Evolutionary conservation across 1,140 invertebrate species (phyloP).

Genomic region (Platyscapa corneri): DNA sequence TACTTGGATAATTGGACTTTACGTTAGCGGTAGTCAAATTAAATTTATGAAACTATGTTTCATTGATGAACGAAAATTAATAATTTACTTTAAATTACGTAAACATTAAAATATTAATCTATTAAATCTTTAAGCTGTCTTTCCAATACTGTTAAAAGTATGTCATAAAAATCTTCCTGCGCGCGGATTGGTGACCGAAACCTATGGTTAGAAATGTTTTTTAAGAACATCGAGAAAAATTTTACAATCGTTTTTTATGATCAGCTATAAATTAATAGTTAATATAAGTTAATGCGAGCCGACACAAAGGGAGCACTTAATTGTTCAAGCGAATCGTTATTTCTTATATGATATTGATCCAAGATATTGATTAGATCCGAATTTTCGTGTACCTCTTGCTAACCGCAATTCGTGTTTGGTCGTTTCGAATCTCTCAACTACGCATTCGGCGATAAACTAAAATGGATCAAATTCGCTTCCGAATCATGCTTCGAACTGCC

Average conservation of each 20-base stretch:
- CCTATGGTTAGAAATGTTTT: no score
- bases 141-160: no score
- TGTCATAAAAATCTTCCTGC: no score
- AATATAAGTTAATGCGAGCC: not conserved
- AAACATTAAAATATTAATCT: no score
- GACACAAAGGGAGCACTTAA: not conserved
- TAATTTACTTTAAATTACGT: no score
- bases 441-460: not conserved
- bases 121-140: no score
- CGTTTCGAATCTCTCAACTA: conserved; percentile 33
- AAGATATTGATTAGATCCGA: not conserved
- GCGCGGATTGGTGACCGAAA: no score
- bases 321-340: not conserved
- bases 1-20: no score
- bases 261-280: not conserved
- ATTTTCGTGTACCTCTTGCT: not conserved
- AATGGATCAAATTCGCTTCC: not conserved
- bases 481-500: not conserved
- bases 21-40: no score
- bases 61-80: no score
- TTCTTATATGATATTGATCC: not conserved
- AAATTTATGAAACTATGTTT: no score
- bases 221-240: no score
- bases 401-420: conserved; percentile 15
- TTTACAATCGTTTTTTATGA: not conserved